Percentiles rank a stretch among this genome's conserved stretches.
These are phyloP conservation scores for Delphinus delphis DNA, from an alignment of 2,113 vertebrate species.

Conservation along the genomic window DNA sequence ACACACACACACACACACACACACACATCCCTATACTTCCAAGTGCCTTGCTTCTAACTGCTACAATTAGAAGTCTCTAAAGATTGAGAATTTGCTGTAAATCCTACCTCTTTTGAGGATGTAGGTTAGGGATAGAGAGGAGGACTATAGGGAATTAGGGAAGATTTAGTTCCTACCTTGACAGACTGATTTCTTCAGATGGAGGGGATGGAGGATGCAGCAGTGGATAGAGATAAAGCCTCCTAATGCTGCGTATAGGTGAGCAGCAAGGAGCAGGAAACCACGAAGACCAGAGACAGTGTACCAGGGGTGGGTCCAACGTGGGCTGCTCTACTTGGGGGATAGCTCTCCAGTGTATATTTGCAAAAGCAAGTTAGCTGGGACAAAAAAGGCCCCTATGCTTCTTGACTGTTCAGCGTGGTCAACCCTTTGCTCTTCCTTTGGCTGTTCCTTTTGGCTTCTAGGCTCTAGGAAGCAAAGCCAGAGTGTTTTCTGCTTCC, in stretches of 20 bases:
- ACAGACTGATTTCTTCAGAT: conserved; percentile 45
- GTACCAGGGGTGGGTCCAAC: neutral
- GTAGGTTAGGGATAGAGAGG: neutral
- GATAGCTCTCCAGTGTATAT: neutral
- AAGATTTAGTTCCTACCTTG: conserved; percentile 64
- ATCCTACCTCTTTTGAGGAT: neutral
- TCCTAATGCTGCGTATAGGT: neutral
- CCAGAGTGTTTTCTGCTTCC: neutral
- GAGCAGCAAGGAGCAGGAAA: neutral
- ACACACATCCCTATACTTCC: neutral
- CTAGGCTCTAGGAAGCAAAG: conserved; percentile 3
- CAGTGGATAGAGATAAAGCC: neutral
- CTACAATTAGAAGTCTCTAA: neutral
- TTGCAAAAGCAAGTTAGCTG: neutral
- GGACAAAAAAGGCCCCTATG: neutral
- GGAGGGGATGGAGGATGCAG: conserved; percentile 14
- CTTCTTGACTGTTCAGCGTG: neutral
- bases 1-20: neutral
- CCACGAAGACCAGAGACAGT: neutral
- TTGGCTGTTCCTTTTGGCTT: neutral
- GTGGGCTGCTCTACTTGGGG: neutral
- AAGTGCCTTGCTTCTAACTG: neutral
- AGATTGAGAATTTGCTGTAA: neutral
- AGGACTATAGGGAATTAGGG: neutral
- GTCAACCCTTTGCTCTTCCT: neutral